phyloP scores from a whole-genome alignment of 2,113 vertebrate genomes.

The Junco hyemalis region DNA sequence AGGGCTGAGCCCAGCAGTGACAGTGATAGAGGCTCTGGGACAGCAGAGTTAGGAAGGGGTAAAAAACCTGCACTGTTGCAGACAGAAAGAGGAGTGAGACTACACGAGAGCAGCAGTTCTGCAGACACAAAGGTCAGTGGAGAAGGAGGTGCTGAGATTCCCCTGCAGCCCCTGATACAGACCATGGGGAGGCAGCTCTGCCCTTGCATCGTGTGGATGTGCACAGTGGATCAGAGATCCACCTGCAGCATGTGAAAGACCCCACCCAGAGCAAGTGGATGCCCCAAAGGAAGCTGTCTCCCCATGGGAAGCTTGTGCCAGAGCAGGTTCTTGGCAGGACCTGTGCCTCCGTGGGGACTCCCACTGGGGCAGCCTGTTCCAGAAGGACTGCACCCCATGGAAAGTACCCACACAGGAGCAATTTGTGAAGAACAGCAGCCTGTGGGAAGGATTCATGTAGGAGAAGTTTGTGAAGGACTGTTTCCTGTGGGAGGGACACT shows the following conservation, averaged over 20 bases:
- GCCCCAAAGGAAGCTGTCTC: neutral
- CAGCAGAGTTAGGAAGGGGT: neutral
- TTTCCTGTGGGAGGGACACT: neutral
- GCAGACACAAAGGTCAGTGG: neutral
- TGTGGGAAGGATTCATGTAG: neutral
- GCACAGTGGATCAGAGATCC: neutral
- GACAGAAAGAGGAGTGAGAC: neutral
- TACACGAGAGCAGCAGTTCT: accelerated
- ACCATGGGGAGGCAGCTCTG: neutral
- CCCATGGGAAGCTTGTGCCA: accelerated
- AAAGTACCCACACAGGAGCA: neutral
- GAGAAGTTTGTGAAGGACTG: neutral
- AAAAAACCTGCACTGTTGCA: neutral
- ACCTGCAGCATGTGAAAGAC: neutral
- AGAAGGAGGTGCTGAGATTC: neutral
- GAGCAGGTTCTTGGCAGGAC: neutral
- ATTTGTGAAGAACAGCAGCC: neutral
- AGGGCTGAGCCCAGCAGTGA: neutral
- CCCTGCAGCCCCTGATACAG: neutral
- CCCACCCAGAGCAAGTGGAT: neutral
- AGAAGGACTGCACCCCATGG: neutral
- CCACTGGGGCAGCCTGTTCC: neutral
- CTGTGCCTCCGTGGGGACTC: accelerated
- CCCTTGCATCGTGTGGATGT: neutral
- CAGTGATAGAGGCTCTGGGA: neutral